Conservation (phyloP, 2,797 vertebrate genomes). For the Anomalospiza imberbis region DNA sequence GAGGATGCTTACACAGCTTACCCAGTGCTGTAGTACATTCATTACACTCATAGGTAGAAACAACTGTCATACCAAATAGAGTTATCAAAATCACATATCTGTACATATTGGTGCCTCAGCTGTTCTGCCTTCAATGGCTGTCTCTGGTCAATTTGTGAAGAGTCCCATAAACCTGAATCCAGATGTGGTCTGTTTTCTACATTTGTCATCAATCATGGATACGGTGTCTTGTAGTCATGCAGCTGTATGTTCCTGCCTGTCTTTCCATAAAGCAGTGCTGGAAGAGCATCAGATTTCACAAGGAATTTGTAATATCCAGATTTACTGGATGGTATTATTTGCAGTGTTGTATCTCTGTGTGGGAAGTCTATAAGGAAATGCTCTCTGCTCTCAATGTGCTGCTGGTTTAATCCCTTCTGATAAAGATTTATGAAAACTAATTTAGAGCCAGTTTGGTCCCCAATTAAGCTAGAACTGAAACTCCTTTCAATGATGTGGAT, state of each 20-base stretch:
- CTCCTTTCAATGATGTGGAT: background rate
- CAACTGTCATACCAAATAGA: background rate
- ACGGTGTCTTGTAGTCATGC: background rate
- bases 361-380: background rate
- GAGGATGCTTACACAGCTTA: background rate
- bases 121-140: background rate
- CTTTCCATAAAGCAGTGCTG: background rate
- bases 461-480: background rate
- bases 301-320: conserved; percentile 23
- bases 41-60: background rate
- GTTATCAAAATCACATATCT: conserved; percentile 36
- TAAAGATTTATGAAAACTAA: background rate
- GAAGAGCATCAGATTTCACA: conserved; percentile 43
- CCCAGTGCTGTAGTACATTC: background rate
- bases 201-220: background rate
- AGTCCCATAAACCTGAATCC: conserved; percentile 29
- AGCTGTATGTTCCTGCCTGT: background rate
- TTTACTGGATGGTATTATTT: background rate
- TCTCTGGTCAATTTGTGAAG: conserved; percentile 8
- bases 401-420: background rate
- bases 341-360: background rate
- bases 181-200: conserved; percentile 43
- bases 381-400: background rate
- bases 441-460: background rate
- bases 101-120: background rate